Evolutionary conservation across 2,888 invertebrate species (phyloP).

Genomic region (Tetragonisca angustula): DNA sequence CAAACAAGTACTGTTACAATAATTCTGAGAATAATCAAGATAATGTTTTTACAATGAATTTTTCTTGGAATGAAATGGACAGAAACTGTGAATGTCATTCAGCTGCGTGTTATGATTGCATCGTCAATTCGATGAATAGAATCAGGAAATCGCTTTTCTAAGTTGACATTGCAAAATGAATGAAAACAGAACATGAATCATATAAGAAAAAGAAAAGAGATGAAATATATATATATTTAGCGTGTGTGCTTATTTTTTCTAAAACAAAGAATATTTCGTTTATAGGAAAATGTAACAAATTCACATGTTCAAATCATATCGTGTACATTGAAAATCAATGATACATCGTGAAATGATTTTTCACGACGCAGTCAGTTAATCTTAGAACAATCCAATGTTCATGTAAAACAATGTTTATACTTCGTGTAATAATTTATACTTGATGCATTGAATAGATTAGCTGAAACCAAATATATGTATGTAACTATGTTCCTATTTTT

Average conservation of each 20-base stretch:
- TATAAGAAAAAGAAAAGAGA: conserved; percentile 4
- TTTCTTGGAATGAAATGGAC: conserved; percentile 3
- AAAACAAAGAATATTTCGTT: conserved; percentile 28
- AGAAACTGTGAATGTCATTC: conserved; percentile 21
- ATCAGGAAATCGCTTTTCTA: conserved; percentile 58
- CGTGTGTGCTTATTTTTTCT: conserved; percentile 8
- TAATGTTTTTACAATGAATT: background rate
- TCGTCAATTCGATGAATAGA: conserved; percentile 63
- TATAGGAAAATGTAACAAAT: conserved; percentile 4
- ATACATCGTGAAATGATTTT: conserved; percentile 32
- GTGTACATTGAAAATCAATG: conserved; percentile 29
- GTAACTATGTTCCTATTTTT: no score
- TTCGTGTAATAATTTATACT: no score
- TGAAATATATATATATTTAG: conserved; percentile 24
- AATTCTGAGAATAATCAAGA: background rate
- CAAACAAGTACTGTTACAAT: background rate
- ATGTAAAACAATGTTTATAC: background rate
- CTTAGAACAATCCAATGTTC: background rate
- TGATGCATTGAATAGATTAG: no score
- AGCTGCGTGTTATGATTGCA: conserved; percentile 50
- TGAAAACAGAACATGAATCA: conserved; percentile 31
- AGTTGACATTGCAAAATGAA: conserved; percentile 36
- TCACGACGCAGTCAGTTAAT: background rate
- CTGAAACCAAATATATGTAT: no score
- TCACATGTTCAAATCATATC: conserved; percentile 6